Base-by-base conservation (phyloP, 2,888 invertebrate genomes). In the Rhopalosiphum nymphaeae region DNA sequence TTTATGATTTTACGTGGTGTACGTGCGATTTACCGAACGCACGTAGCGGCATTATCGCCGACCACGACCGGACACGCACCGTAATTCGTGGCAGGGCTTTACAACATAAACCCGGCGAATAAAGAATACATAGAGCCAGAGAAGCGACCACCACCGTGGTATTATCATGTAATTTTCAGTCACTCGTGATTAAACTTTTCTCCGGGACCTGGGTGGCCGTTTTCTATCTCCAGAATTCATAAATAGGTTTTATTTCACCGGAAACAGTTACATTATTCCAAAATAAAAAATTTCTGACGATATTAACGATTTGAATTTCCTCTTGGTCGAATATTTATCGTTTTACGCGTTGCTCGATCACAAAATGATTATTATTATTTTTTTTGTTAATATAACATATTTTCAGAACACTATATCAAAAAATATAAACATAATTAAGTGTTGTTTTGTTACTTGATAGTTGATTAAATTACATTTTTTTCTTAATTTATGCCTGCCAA, bases 1-100 rank as follows among this genome's bases (percentile, higher is more conserved):
- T 90, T 67, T 46, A n/a, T 21, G 90, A 42, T 44, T 90, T 90
- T 90, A 44, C 57, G 42, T 11, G n/a, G 46, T 13, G n/a, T 78
- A 67, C 90, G 90, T 91, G 84, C 84, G 36, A 53, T 49, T 16
- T 53, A 7, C 42, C 84, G 91, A 21, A 11, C 91, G 42, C 91
- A 91, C 91, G 91, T 91, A 61, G 49, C 90, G 67, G 61, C n/a
- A 56, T 78, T 78, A 91, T n/a, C 91, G 46, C 25, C n/a, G 42
- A 53, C 91, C 36, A 9, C 91, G 49, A 78, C 36, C 36, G 78
- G 67, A n/a, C 89, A 49, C 44, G 44, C 67, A 56, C 49, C 49
- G 44, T 46, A 67, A 61, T n/a, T 90, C 61, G 61, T 21, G 9
- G 29, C 44, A 44, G 87, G 49, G 90, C n/a, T 90, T 61, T 67